Evolutionary conservation across 2,888 invertebrate genomes (phyloP), one percentile per base, ranked within the genome.

Genomic region (Nudaria mundana): DNA sequence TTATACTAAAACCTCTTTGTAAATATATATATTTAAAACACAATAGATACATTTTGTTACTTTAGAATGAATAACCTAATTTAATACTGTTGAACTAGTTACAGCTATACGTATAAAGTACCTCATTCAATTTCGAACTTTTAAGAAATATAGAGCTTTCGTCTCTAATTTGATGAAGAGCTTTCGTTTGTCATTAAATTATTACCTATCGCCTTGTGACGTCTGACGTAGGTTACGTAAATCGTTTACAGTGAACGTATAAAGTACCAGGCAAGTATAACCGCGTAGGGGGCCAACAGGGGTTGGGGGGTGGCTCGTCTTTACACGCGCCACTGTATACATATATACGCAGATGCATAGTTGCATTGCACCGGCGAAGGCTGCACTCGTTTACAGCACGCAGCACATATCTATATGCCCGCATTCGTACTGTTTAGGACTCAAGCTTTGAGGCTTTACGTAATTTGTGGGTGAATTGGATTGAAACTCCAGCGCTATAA

Each of bases 401-500:
- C 55, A 45, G 49, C 53, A 56, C 50, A 57, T n/a, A 57, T 66
- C 60, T 67, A 64, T 65, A 68, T 63, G 66, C 52, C 52, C 45
- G 50, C 61, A 55, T 63, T 59, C 35, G 50, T 58, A 64, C 64
- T 55, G 63, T 68, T 69, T 65, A 66, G 66, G 54, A 73, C 67
- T 71, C 73, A 67, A 74, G 77, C 81, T 78, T 78, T 77, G 75
- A 78, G 69, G 77, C 74, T 79, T 81, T 82, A 78, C 76, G 79
- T 82, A 79, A 84, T 82, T 81, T 80, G 79, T 70, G 70, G 71
- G 66, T 74, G 74, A 75, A 81, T 81, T 77, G 71, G 66, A 79
- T 80, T 73, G 70, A 70, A 62, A 65, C 66, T 74, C 64, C 56
- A 51, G 52, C 62, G 62, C 57, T 74, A 76, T 70, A 65, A 50